phyloP scores from a whole-genome alignment of 1,140 invertebrate genomes.

The Eueides isabella region DNA sequence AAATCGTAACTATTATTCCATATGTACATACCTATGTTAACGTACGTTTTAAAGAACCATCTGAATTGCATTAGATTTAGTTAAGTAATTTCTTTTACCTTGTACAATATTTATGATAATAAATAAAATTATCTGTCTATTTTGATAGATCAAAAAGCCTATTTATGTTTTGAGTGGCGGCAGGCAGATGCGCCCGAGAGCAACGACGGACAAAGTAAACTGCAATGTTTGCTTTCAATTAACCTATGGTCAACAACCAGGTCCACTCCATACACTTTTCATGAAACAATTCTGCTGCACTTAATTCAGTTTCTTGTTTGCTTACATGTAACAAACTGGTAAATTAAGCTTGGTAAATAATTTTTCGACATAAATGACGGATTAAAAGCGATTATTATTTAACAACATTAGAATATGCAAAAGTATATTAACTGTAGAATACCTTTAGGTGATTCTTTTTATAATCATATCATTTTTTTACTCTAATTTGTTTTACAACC shows the following conservation, averaged over 20 bases:
- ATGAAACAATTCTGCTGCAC: slow-evolving; percentile 39
- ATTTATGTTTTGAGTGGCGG: slow-evolving; percentile 8
- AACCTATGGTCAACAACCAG: slow-evolving; percentile 36
- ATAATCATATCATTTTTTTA: too few relatives aligned
- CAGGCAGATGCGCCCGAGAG: slow-evolving; percentile 15
- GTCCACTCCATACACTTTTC: slow-evolving; percentile 35
- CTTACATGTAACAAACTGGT: slow-evolving; percentile 14
- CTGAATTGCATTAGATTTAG: too few relatives aligned
- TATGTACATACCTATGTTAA: too few relatives aligned
- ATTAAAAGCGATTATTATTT: slow-evolving; percentile 18
- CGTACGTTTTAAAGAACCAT: too few relatives aligned
- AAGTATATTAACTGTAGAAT: too few relatives aligned
- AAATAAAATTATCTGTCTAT: background rate
- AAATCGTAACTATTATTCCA: too few relatives aligned
- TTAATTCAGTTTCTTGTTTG: slow-evolving; percentile 37
- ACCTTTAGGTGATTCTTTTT: too few relatives aligned
- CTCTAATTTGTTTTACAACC: too few relatives aligned
- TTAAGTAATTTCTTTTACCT: too few relatives aligned
- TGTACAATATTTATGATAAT: background rate
- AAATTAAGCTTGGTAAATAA: slow-evolving; percentile 16
- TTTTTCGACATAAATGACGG: slow-evolving; percentile 1
- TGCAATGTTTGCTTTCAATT: slow-evolving; percentile 42
- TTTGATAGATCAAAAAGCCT: slow-evolving; percentile 18
- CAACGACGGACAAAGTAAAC: slow-evolving; percentile 15
- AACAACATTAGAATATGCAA: background rate